Evolutionary conservation across 2,888 invertebrate genomes (phyloP), one percentile per base, ranked within the genome.

Genomic region (Notodonta dromedarius): DNA sequence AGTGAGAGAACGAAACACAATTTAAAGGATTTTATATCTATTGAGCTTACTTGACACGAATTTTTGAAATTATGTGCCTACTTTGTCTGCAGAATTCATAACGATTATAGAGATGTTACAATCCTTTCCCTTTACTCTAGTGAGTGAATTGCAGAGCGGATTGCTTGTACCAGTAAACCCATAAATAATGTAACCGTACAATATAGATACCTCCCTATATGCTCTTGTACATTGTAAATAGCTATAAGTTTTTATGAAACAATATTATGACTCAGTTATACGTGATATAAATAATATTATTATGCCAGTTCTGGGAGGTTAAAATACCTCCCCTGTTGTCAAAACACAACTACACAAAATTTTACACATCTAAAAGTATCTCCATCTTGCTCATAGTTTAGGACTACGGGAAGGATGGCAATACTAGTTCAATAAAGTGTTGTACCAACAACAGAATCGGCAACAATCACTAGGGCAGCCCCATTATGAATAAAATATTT

Each of bases 121-220:
- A 52, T 32, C 60, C 74, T 69, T 57, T 74, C 70, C 59, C 74
- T 39, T 66, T 74, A 66, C 74, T 74, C 71, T 67, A n/a, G 40
- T 24, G 70, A 73, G 73, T 73, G 65, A 32, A 55, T 56, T 56
- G 63, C 58, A 59, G 61, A 76, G 74, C 70, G 71, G 60, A 2
- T 11, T 53, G 7, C 50, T 13, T 32, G 52, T 13, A 52, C 32
- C 52, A 50, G 11, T 4, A 16, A 50, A 35, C 42, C 51, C 39
- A 39, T 54, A 24, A 48, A 50, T 56, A 46, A 48, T 59, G 54
- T 63, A 67, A 62, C 59, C 60, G 64, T 73, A 67, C 69, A 73
- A 73, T 75, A 73, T 59, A 50, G 3, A 8, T 50, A 50, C 14
- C 3, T 1, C 5, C 50, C 50, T 16, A 50, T 50, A 11, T 44